These are phyloP conservation scores for Scomber colias DNA, from an alignment of 2,113 vertebrate species.

Conservation along the genomic window DNA sequence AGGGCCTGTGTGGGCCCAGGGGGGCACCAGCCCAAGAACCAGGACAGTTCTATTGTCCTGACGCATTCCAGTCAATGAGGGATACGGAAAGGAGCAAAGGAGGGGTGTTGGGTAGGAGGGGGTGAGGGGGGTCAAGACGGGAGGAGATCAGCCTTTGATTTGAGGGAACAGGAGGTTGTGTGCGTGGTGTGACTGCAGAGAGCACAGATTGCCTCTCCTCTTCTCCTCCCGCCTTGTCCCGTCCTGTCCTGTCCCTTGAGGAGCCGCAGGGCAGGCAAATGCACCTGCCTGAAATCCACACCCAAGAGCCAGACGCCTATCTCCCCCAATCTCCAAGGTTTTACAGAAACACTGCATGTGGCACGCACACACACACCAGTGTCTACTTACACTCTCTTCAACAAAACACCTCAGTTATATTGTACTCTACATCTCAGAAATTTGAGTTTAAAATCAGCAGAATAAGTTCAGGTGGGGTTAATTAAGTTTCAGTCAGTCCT, in stretches of 20 bases:
- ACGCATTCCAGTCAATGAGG: constrained; percentile 78
- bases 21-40: constrained; percentile 57
- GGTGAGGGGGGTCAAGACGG: constrained; percentile 6
- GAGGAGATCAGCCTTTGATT: constrained; percentile 39
- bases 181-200: constrained; percentile 33
- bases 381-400: constrained; percentile 69
- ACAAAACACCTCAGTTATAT: constrained; percentile 10
- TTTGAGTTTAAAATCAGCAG: neutral
- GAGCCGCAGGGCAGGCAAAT: constrained; percentile 65
- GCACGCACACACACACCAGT: constrained; percentile 62
- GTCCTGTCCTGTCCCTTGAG: constrained; percentile 68
- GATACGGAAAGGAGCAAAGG: constrained; percentile 50
- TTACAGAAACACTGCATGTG: constrained; percentile 74
- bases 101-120: constrained; percentile 13
- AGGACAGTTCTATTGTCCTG: constrained; percentile 79
- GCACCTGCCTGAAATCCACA: constrained; percentile 86
- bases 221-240: constrained; percentile 43
- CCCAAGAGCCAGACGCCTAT: constrained; percentile 78
- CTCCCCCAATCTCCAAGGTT: constrained; percentile 68
- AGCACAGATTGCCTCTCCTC: constrained; percentile 70
- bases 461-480: neutral
- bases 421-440: neutral
- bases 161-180: constrained; percentile 7
- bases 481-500: neutral
- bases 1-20: constrained; percentile 79